phyloP scores from a whole-genome alignment of 1,140 invertebrate genomes.

The Drosophila azteca region DNA sequence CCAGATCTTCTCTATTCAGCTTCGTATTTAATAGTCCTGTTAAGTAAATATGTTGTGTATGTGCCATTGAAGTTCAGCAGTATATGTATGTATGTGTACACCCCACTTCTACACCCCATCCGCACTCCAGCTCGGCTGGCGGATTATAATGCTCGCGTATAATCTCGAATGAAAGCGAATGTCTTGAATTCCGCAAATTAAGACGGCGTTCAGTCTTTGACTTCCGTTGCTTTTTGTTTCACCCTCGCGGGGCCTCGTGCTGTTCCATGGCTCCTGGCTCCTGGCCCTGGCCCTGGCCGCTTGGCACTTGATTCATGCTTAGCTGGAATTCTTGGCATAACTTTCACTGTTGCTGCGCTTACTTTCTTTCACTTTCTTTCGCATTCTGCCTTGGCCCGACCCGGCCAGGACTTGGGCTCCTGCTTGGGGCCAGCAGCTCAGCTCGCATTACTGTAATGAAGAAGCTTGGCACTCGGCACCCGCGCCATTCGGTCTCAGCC shows the following conservation, averaged over 20 bases:
- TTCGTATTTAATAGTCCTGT: too few species aligned
- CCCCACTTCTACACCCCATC: conserved; percentile 25
- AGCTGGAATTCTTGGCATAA: conserved; percentile 72
- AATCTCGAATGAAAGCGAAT: conserved; percentile 76
- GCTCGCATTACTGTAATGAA: conserved; percentile 54
- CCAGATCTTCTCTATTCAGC: too few species aligned
- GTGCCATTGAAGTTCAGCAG: too few species aligned
- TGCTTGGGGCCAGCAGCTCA: conserved; percentile 21
- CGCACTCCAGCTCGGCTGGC: conserved; percentile 2
- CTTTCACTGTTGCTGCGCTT: conserved; percentile 65
- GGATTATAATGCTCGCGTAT: conserved; percentile 72
- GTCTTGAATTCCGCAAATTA: conserved; percentile 79
- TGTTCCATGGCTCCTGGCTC: conserved; percentile 30
- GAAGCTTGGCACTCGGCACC: conserved; percentile 28
- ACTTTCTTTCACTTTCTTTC: conserved; percentile 70
- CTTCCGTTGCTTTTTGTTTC: conserved; percentile 32
- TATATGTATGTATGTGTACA: neutral
- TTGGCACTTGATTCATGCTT: conserved; percentile 69
- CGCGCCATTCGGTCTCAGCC: neutral
- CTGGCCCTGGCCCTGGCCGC: conserved; percentile 15
- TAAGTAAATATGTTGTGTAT: too few species aligned
- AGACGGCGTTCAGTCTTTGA: conserved; percentile 45
- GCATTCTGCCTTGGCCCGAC: conserved; percentile 1
- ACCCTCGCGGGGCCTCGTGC: conserved; percentile 4
- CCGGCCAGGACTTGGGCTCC: conserved; percentile 33